Conservation (phyloP, 2,797 vertebrate species). For the Phoxinus dragarum region DNA sequence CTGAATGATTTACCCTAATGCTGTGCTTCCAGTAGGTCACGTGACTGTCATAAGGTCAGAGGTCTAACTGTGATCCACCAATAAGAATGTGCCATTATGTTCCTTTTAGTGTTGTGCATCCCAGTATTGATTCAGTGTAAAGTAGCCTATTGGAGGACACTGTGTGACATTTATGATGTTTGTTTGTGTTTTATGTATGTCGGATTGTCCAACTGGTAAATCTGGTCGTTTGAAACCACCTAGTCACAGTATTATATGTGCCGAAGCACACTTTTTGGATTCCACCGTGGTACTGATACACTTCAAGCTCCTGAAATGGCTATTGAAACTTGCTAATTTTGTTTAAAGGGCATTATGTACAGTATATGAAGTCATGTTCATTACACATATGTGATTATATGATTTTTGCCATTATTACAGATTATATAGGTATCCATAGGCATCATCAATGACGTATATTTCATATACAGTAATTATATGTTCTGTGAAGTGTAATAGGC, state of each 20-base stretch:
- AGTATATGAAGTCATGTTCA: not conserved
- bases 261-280: slow-evolving; percentile 17
- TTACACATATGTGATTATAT: not conserved
- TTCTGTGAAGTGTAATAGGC: slow-evolving; percentile 7
- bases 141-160: not conserved
- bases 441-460: not conserved
- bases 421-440: not conserved
- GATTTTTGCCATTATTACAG: slow-evolving; percentile 6
- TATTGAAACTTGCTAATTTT: not conserved
- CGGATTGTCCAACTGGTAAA: slow-evolving; percentile 2
- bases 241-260: slow-evolving; percentile 3
- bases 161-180: not conserved
- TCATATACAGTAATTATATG: not conserved
- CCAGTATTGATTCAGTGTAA: slow-evolving; percentile 31
- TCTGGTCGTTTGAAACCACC: not conserved
- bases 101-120: slow-evolving; percentile 14
- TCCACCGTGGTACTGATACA: slow-evolving; percentile 23
- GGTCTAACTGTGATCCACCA: slow-evolving; percentile 29
- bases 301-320: not conserved
- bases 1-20: slow-evolving; percentile 13
- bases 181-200: not conserved
- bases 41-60: slow-evolving; percentile 24
- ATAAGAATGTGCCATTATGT: slow-evolving; percentile 24
- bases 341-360: slow-evolving; percentile 9
- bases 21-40: slow-evolving; percentile 41